Evolutionary conservation across 1,140 invertebrate species (phyloP), one percentile per base, ranked within the genome.

Genomic region (Popillia japonica): DNA sequence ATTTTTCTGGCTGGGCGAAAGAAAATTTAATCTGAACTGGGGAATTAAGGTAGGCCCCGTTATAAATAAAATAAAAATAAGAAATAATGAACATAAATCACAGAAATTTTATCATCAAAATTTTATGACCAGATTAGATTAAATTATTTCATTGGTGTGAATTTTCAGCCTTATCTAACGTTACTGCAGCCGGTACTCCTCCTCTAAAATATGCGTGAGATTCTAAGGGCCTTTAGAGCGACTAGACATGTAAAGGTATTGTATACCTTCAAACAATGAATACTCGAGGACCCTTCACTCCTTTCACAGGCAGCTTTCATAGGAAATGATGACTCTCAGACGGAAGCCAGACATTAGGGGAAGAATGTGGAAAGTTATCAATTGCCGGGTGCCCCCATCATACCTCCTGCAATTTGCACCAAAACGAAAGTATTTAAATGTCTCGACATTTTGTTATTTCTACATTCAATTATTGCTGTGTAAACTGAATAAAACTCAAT

Each of bases 1-100:
- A 68, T 27, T 34, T 34, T 34, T 23, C 61, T 11, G 61, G 22
- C 6, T 23, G 6, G 27, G 61, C 6, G 22, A 34, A 23, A 34
- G 61, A 68, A 68, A 68, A 68, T 68, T 68, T 68, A 68, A 68
- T 68, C 22, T 22, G 8, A 14, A 34, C 17, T n/a, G 20, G 61
- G 22, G 27, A 11, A 34, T 14, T 23, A 68, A 17, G 22, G 22
- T 10, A 17, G 61, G 8, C 6, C 17, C 61, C 8, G 20, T 68
- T 68, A 68, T 68, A 68, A 68, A 68, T 68, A 34, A 68, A 68
- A 68, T 68, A 68, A 34, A 68, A 14, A 10, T 68, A 68, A n/a
- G n/a, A n/a, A 68, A 34, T 55, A 34, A 68, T 68, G 61, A 68
- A 11, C 61, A 4, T 27, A 34, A 68, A 68, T 68, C 27, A 68